Conservation (phyloP, 2,888 invertebrate species). For the Lasioglossum villosulum region DNA sequence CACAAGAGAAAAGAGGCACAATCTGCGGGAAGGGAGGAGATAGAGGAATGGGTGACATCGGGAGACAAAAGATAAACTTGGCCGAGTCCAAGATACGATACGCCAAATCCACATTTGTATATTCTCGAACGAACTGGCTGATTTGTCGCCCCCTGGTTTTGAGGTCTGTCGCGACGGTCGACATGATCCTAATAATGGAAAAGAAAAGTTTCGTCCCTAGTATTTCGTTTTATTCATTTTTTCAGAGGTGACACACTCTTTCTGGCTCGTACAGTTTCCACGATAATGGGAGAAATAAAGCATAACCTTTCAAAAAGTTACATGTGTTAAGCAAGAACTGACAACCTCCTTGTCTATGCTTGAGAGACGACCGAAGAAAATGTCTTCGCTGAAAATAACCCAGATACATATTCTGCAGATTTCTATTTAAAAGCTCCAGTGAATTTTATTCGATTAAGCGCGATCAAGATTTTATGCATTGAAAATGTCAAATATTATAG, state of each 20-base stretch:
- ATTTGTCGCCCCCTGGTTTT: conserved; percentile 36
- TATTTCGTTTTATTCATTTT: not conserved
- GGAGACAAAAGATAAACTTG: conserved; percentile 80
- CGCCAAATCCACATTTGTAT: conserved; percentile 80
- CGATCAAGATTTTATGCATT: not conserved
- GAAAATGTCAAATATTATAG: not conserved
- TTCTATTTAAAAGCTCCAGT: not conserved
- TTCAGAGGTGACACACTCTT: too few relatives aligned
- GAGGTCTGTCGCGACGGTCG: not conserved
- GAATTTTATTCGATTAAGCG: not conserved
- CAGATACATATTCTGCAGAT: not conserved
- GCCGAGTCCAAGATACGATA: conserved; percentile 75
- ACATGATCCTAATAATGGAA: not conserved
- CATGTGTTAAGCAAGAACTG: not conserved
- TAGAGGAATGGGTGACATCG: conserved; percentile 24
- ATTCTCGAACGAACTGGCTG: conserved; percentile 68
- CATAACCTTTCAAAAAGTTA: not conserved
- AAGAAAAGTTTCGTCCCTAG: not conserved
- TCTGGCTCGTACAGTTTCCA: not conserved
- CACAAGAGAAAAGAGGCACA: not conserved
- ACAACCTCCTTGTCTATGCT: not conserved
- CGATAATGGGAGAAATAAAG: not conserved
- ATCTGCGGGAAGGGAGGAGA: not conserved
- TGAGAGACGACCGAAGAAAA: not conserved
- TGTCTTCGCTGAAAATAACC: not conserved